Conservation (phyloP, 1,140 invertebrate species). For the Microplitis mediator region DNA sequence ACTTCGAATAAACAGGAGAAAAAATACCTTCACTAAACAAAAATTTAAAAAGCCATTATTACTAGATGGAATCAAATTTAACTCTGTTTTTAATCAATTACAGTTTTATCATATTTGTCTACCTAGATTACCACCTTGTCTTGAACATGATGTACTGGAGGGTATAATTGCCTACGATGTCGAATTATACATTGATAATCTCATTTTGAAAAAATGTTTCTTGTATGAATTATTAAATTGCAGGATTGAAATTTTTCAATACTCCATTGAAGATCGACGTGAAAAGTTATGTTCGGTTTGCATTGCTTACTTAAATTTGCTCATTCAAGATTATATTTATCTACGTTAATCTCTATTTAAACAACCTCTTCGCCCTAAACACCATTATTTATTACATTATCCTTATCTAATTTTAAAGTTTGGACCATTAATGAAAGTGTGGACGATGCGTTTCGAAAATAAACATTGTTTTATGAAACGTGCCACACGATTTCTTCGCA, state of each 20-base stretch:
- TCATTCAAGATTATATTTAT: conserved; percentile 21
- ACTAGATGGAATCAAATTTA: conserved; percentile 30
- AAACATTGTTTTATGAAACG: conserved; percentile 34
- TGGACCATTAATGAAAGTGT: conserved; percentile 32
- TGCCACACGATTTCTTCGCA: conserved; percentile 16
- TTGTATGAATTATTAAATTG: conserved; percentile 32
- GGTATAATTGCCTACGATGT: conserved; percentile 31
- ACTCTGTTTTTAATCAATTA: conserved; percentile 32
- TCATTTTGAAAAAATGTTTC: conserved; percentile 36
- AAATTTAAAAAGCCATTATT: conserved; percentile 6
- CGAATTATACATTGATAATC: conserved; percentile 31
- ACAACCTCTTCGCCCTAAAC: conserved; percentile 21
- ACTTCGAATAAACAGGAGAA: not conserved
- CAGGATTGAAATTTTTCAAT: conserved; percentile 34
- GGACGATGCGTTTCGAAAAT: conserved; percentile 31
- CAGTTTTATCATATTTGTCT: too few relatives aligned
- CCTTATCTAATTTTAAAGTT: conserved; percentile 26
- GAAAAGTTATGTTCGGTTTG: conserved; percentile 28
- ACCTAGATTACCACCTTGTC: too few relatives aligned
- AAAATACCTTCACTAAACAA: conserved; percentile 18
- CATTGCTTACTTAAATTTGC: conserved; percentile 29
- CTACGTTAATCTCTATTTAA: conserved; percentile 8
- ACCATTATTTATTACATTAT: conserved; percentile 29
- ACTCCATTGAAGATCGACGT: conserved; percentile 36
- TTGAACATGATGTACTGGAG: too few relatives aligned